These are phyloP conservation scores for Melanostoma mellinum DNA, from an alignment of 2,888 invertebrate genomes.

Conservation along the genomic window DNA sequence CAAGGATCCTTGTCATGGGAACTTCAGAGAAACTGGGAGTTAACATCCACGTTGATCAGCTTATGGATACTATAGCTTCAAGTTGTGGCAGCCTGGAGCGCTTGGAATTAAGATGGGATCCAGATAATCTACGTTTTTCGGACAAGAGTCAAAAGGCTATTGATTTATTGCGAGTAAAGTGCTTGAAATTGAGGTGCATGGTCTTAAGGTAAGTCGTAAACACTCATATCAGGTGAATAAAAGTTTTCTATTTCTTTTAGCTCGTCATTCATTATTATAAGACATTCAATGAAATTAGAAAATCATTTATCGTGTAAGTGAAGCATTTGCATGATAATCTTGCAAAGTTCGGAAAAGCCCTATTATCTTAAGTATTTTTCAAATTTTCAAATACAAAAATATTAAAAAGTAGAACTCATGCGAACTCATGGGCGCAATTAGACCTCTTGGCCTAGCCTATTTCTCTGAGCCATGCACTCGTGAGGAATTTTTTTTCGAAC, in stretches of 20 bases:
- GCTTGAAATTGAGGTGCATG: conserved; percentile 94
- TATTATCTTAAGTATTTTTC: no score
- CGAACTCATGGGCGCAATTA: no score
- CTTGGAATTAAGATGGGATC: conserved; percentile 98
- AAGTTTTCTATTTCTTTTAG: background rate
- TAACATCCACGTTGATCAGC: conserved; percentile 98
- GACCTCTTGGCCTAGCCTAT: no score
- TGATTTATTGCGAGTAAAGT: conserved; percentile 97
- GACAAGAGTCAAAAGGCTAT: conserved; percentile 99
- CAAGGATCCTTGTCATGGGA: conserved; percentile 97
- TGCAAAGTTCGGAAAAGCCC: no score
- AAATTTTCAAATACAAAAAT: no score
- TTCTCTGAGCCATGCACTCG: no score
- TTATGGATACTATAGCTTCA: conserved; percentile 98
- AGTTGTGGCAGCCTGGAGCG: conserved; percentile 94
- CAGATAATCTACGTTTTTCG: conserved; percentile 98
- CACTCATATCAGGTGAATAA: background rate
- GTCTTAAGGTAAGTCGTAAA: conserved; percentile 89
- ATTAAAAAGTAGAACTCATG: no score
- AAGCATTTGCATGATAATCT: no score
- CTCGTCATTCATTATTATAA: no score
- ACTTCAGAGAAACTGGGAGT: conserved; percentile 97
- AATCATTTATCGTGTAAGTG: no score
- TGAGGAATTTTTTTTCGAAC: no score
- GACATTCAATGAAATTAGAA: no score